Conservation (phyloP, 2,113 vertebrate species). For the Amia ocellicauda region DNA sequence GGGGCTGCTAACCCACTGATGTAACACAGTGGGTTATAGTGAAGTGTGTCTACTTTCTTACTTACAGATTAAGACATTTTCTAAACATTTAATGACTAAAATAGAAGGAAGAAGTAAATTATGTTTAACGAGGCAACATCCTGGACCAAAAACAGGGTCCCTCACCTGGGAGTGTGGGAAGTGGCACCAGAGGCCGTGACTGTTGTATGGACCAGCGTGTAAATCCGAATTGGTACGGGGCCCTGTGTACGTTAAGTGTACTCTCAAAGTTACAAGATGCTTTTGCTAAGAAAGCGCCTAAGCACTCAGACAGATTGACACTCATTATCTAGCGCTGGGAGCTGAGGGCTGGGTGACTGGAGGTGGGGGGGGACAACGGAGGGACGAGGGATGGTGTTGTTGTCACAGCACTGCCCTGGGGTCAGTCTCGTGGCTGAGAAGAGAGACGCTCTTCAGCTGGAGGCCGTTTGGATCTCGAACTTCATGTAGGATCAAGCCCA, state of each 20-base stretch:
- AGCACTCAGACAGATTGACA: constrained; percentile 67
- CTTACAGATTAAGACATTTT: too few relatives aligned
- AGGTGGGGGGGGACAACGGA: constrained; percentile 47
- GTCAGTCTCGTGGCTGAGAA: constrained; percentile 8
- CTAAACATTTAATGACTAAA: too few relatives aligned
- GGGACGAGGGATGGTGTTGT: constrained; percentile 15
- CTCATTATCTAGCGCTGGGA: constrained; percentile 64
- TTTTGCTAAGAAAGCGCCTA: constrained; percentile 70
- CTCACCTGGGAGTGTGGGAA: not conserved
- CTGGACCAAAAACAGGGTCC: too few relatives aligned
- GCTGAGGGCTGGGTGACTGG: constrained; percentile 36
- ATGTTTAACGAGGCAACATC: too few relatives aligned
- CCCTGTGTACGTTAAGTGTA: constrained; percentile 64
- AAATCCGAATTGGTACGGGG: constrained; percentile 71
- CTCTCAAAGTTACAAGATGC: constrained; percentile 47
- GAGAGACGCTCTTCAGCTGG: too few relatives aligned
- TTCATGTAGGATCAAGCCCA: not conserved
- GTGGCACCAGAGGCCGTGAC: constrained; percentile 44
- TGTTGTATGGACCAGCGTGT: constrained; percentile 47
- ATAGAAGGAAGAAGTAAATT: too few relatives aligned
- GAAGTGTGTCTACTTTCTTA: too few relatives aligned
- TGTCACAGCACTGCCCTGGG: constrained; percentile 17
- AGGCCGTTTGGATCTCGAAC: constrained; percentile 8
- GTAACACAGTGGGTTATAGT: too few relatives aligned
- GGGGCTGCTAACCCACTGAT: too few relatives aligned